A percentile compares a stretch with the other conserved stretches of the same genome.
Evolutionary conservation across 2,113 vertebrate species (phyloP).

Genomic region (Sinocyclocheilus maitianheensis): DNA sequence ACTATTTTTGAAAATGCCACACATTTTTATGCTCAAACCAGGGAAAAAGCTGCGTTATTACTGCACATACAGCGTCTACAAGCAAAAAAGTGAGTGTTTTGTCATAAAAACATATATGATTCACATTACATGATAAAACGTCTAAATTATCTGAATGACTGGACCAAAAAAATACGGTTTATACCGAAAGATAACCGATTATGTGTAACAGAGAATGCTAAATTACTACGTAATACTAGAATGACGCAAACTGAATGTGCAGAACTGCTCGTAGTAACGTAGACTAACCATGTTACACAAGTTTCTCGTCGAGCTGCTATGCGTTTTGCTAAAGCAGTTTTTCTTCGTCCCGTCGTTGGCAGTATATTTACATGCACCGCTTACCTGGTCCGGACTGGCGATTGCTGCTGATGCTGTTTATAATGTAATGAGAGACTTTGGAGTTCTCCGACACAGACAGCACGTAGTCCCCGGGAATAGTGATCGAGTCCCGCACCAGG

Average conservation of each 20-base stretch:
- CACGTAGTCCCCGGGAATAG: constrained; percentile 97
- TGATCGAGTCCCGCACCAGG: constrained; percentile 95
- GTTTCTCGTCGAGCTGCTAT: background rate
- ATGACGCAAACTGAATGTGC: background rate
- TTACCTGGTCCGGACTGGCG: constrained; percentile 81
- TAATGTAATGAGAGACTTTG: constrained; percentile 76
- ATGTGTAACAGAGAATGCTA: background rate
- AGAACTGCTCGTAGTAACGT: background rate
- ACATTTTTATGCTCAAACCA: no score
- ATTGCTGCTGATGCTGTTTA: constrained; percentile 93
- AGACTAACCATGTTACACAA: background rate
- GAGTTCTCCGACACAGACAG: constrained; percentile 93
- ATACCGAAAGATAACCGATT: no score
- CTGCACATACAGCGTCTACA: background rate
- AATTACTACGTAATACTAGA: background rate
- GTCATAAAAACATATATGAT: background rate
- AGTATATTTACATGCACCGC: constrained; percentile 35
- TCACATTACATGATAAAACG: background rate
- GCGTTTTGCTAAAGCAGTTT: background rate
- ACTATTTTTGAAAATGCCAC: background rate
- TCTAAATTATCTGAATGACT: background rate
- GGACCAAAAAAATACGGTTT: background rate
- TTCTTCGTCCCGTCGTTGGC: background rate
- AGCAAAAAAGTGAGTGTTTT: background rate
- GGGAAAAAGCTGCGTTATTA: background rate